Percentiles rank a stretch among this genome's conserved stretches.
phyloP scores from a whole-genome alignment of 2,113 vertebrate species.

The Saccopteryx bilineata region DNA sequence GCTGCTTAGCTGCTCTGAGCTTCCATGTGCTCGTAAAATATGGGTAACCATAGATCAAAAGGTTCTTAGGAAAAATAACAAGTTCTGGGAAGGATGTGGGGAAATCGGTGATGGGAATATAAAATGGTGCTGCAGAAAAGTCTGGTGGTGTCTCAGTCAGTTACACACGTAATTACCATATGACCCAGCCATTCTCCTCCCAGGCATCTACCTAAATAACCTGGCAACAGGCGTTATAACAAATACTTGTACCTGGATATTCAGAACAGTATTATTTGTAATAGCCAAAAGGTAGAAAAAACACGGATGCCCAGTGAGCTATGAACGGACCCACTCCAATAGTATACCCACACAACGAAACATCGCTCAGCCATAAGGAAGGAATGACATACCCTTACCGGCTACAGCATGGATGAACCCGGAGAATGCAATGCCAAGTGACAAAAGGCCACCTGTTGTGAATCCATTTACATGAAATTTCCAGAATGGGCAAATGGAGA shows the following conservation, averaged over 20 bases:
- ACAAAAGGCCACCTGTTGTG: neutral
- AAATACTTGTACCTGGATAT: neutral
- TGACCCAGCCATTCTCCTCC: neutral
- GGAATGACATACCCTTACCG: rapidly evolving
- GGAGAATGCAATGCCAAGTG: neutral
- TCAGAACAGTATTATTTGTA: neutral
- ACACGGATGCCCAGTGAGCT: neutral
- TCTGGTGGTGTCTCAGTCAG: neutral
- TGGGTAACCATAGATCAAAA: neutral
- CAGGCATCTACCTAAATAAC: neutral
- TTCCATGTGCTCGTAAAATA: neutral
- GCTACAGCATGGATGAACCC: neutral
- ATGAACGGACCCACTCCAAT: neutral
- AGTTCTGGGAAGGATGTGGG: neutral
- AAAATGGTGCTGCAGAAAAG: neutral
- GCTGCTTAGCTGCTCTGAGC: neutral
- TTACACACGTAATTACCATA: rapidly evolving
- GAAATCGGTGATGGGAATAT: neutral
- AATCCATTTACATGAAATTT: neutral
- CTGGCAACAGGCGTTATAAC: neutral
- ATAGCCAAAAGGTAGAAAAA: neutral
- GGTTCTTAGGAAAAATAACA: neutral
- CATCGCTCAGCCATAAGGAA: neutral
- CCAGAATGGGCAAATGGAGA: neutral
- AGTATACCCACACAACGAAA: neutral